Percentiles rank a stretch among this genome's conserved stretches.
These are phyloP conservation scores for Chaetophractus vellerosus DNA, from an alignment of 2,797 vertebrate genomes.

Conservation along the genomic window DNA sequence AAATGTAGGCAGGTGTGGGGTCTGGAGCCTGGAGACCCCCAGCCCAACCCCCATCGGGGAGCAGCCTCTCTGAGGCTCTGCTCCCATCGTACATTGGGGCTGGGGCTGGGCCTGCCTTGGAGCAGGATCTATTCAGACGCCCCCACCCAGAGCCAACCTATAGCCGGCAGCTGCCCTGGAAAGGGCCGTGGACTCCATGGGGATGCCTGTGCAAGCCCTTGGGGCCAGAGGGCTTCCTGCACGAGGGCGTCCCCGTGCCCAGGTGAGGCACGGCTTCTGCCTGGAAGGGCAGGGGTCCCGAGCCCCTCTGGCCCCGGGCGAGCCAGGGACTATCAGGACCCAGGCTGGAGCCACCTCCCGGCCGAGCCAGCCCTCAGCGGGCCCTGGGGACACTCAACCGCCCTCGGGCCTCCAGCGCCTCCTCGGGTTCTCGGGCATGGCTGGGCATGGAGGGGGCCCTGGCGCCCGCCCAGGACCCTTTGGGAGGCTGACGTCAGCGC, in stretches of 20 bases:
- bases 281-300: not conserved
- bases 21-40: too few species aligned
- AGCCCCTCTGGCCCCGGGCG: not conserved
- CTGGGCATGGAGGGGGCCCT: not conserved
- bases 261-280: rapidly evolving
- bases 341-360: not conserved
- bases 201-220: not conserved
- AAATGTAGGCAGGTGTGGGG: too few species aligned
- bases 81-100: too few species aligned
- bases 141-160: not conserved
- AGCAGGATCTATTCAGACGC: not conserved
- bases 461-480: not conserved
- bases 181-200: too few species aligned
- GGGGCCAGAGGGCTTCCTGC: not conserved
- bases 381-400: not conserved
- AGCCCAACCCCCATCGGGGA: too few species aligned
- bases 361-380: not conserved
- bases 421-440: not conserved
- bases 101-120: too few species aligned
- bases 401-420: not conserved
- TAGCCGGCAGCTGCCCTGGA: not conserved
- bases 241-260: too few species aligned
- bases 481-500: constrained; percentile 63
- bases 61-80: too few species aligned
- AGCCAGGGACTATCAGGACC: not conserved